These are phyloP conservation scores for Champsocephalus esox DNA, from an alignment of 2,797 vertebrate species.

Conservation along the genomic window DNA sequence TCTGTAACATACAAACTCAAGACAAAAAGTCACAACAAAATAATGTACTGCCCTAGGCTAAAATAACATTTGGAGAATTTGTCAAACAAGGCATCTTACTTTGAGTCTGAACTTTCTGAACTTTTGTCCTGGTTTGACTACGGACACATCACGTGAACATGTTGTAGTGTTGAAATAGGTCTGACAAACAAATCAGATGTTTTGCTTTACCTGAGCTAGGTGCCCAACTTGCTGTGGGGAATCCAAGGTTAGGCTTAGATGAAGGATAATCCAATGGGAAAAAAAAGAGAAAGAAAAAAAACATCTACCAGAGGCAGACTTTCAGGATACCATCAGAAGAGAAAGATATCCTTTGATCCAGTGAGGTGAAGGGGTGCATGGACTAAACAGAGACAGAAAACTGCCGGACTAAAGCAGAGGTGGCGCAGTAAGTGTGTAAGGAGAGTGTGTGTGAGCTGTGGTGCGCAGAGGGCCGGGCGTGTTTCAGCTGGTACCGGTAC, in stretches of 20 bases:
- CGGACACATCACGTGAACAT: slow-evolving; percentile 3
- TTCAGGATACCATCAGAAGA: slow-evolving; percentile 56
- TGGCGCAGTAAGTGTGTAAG: slow-evolving; percentile 30
- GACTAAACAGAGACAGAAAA: slow-evolving; percentile 54
- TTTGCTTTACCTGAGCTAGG: slow-evolving; percentile 81
- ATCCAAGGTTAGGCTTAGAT: slow-evolving; percentile 82
- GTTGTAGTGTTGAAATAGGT: background rate
- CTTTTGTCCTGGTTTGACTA: slow-evolving; percentile 10
- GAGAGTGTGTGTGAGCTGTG: slow-evolving; percentile 46
- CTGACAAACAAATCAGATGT: slow-evolving; percentile 1
- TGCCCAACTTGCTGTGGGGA: slow-evolving; percentile 81
- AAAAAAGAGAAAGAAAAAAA: slow-evolving; percentile 2
- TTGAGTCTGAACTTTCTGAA: slow-evolving; percentile 22
- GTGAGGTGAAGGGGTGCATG: slow-evolving; percentile 45
- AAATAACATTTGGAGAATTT: slow-evolving; percentile 37
- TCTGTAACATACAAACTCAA: slow-evolving; percentile 20
- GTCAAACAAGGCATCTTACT: slow-evolving; percentile 26
- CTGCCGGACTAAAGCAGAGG: slow-evolving; percentile 43
- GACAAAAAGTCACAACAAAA: slow-evolving; percentile 45
- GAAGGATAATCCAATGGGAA: slow-evolving; percentile 67
- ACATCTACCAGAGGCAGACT: slow-evolving; percentile 42
- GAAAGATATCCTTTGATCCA: slow-evolving; percentile 61
- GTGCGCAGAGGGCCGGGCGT: slow-evolving; percentile 62
- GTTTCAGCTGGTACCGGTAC: slow-evolving; percentile 66
- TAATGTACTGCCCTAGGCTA: slow-evolving; percentile 47